These are phyloP conservation scores for Kryptolebias marmoratus DNA, from an alignment of 2,113 vertebrate species.

Conservation along the genomic window DNA sequence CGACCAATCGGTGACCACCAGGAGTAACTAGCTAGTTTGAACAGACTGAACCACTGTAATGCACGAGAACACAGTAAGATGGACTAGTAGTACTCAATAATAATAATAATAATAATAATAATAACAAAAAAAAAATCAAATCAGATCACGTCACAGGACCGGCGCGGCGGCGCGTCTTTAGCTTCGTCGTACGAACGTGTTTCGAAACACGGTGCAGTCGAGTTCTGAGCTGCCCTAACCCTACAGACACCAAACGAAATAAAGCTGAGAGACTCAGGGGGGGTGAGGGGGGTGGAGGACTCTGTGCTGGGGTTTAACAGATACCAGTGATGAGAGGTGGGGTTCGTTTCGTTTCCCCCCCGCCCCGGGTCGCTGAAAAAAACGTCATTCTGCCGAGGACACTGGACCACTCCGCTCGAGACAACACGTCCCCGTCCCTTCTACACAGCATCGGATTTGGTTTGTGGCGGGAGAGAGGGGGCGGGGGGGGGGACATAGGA, in stretches of 20 bases:
- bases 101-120: too few relatives aligned
- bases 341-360: too few relatives aligned
- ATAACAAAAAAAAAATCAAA: constrained; percentile 14
- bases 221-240: constrained; percentile 56
- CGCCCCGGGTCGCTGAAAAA: neutral
- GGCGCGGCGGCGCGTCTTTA: constrained; percentile 57
- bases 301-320: constrained; percentile 8
- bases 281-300: too few relatives aligned
- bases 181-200: constrained; percentile 57
- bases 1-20: constrained; percentile 42
- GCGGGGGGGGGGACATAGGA: constrained; percentile 2
- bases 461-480: constrained; percentile 42
- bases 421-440: constrained; percentile 44
- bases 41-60: constrained; percentile 62
- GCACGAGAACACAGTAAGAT: constrained; percentile 62
- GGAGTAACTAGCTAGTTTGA: constrained; percentile 55
- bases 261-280: constrained; percentile 59
- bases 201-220: constrained; percentile 54
- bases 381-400: constrained; percentile 14
- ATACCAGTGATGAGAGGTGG: neutral
- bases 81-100: constrained; percentile 40
- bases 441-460: constrained; percentile 62
- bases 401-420: constrained; percentile 40
- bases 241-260: constrained; percentile 59
- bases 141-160: constrained; percentile 48